Evolutionary conservation across 2,888 invertebrate species (phyloP), one percentile per base, ranked within the genome.

Genomic region (Eupithecia abbreviata): DNA sequence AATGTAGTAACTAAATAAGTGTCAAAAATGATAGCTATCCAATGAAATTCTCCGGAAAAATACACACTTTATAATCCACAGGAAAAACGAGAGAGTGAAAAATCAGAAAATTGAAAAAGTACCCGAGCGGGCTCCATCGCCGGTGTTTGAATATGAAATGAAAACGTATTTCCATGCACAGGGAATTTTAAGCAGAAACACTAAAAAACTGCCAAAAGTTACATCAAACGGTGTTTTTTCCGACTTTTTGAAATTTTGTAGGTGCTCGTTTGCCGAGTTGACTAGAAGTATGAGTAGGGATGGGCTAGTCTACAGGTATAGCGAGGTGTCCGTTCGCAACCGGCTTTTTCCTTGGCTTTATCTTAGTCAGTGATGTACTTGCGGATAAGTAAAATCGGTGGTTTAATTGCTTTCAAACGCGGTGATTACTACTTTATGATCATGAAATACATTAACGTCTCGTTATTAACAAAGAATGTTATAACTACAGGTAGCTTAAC

Each of bases 121-220:
- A 73, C 78, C 75, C 45, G 4, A 68, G 62, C 67, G 15, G 68
- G 73, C 74, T 76, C 66, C 76, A 76, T 73, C 78, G 62, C 71
- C 71, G 71, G 75, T 81, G 84, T 87, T 87, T 87, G 85, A 87
- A 85, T 84, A 86, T 79, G 80, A 82, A 77, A 87, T 88, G 82
- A 86, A 88, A 88, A 85, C 87, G 84, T 85, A 86, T 84, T 84
- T 73, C 76, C 75, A 77, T 72, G 83, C 81, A 85, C 80, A 84
- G 82, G 75, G 87, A 85, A 84, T 84, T 85, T 83, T 82, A 82
- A 84, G 81, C 80, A 75, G 75, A 51, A 77, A 68, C 77, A 72
- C 74, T 74, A 76, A 74, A 79, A 78, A 70, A 67, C 42, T 72
- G 47, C 65, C 47, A 58, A 66, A 58, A 77, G 75, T 62, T 73